Evolutionary conservation across 2,113 vertebrate species (phyloP).

Genomic region (Corythoichthys haematopterus): DNA sequence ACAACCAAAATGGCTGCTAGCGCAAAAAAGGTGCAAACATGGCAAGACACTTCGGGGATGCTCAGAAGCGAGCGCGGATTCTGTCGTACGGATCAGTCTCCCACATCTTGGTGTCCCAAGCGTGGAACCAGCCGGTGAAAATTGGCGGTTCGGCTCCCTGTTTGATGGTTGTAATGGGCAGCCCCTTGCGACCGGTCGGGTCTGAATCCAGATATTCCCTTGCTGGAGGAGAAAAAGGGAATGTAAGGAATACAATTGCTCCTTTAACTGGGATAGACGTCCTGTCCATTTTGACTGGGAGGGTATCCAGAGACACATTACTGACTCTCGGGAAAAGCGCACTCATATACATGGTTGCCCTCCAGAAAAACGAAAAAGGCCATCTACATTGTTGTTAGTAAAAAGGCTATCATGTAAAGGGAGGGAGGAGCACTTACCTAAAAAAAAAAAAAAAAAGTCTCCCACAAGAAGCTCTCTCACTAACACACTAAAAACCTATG

Average conservation of each 20-base stretch:
- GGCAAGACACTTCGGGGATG: background rate
- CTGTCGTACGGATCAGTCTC: constrained; percentile 60
- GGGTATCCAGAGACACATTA: background rate
- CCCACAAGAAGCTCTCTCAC: no score
- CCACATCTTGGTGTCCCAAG: constrained; percentile 76
- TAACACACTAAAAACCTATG: no score
- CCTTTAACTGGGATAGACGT: no score
- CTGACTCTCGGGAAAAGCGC: background rate
- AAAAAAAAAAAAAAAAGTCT: no score
- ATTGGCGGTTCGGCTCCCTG: constrained; percentile 72
- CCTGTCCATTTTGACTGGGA: no score
- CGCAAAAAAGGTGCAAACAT: constrained; percentile 7
- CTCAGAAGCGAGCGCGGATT: constrained; percentile 60
- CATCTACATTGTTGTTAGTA: background rate
- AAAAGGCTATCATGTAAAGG: background rate
- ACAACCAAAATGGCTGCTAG: constrained; percentile 11
- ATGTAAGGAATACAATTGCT: background rate
- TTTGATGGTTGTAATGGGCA: constrained; percentile 69
- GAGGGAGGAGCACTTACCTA: no score
- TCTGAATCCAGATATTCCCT: constrained; percentile 70
- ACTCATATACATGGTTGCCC: background rate
- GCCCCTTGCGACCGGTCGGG: constrained; percentile 64
- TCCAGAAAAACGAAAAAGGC: background rate
- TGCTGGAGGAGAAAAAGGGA: constrained; percentile 45
- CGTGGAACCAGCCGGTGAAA: constrained; percentile 79